Conservation (phyloP, 2,888 invertebrate genomes). For the Brassicogethes aeneus region DNA sequence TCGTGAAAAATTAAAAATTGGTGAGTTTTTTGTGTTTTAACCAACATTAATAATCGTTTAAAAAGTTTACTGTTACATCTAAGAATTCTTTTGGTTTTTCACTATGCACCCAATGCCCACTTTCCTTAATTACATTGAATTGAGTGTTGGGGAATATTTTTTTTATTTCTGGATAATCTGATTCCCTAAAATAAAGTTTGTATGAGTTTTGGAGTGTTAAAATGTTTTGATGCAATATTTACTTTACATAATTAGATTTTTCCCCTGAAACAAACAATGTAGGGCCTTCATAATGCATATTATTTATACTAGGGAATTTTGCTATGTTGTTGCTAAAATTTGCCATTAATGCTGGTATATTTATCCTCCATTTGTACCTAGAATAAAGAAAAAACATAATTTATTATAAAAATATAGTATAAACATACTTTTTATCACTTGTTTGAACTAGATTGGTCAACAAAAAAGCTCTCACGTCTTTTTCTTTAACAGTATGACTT, state of each 20-base stretch:
- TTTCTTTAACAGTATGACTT: constrained; percentile 46
- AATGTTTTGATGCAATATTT: constrained; percentile 21
- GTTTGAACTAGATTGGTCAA: constrained; percentile 69
- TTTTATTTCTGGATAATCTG: constrained; percentile 52
- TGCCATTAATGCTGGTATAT: constrained; percentile 61
- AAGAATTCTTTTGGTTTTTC: constrained; percentile 76
- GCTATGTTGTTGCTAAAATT: constrained; percentile 57
- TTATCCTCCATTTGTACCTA: constrained; percentile 68
- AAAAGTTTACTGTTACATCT: constrained; percentile 50
- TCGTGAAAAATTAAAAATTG: no score
- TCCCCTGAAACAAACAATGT: constrained; percentile 78
- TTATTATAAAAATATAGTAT: neutral
- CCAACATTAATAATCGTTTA: constrained; percentile 35
- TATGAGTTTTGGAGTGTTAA: neutral
- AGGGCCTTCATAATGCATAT: constrained; percentile 45
- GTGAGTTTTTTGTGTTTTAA: no score
- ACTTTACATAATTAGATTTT: constrained; percentile 75
- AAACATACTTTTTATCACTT: constrained; percentile 24
- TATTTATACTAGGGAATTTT: constrained; percentile 49
- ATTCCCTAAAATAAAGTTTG: constrained; percentile 29
- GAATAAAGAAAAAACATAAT: constrained; percentile 8
- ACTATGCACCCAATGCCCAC: constrained; percentile 88
- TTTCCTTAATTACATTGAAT: constrained; percentile 59
- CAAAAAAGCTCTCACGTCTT: constrained; percentile 64
- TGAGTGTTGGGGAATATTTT: constrained; percentile 60